phyloP scores from a whole-genome alignment of 2,797 vertebrate genomes.

The Hipposideros larvatus region DNA sequence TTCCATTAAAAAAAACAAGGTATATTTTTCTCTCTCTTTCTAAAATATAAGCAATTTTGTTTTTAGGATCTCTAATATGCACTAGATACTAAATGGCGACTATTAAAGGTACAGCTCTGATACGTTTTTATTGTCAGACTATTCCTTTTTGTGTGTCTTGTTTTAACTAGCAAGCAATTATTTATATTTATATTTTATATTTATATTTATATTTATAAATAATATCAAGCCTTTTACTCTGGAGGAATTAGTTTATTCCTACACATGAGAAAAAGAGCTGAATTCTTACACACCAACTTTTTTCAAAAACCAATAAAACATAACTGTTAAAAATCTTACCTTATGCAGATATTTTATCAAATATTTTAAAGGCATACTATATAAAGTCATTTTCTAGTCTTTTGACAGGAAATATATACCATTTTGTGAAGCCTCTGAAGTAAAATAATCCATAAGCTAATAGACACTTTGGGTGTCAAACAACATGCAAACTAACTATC shows the following conservation, averaged over 20 bases:
- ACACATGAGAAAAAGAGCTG: neutral
- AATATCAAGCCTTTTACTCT: neutral
- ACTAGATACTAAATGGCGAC: neutral
- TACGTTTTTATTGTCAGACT: neutral
- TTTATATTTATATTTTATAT: neutral
- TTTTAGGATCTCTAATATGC: neutral
- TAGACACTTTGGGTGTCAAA: neutral
- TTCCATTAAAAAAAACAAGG: no score
- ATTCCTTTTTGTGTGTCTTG: neutral
- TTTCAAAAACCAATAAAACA: neutral
- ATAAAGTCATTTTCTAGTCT: neutral
- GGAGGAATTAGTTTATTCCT: neutral
- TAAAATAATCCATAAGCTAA: neutral
- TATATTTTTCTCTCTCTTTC: no score
- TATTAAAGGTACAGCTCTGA: neutral
- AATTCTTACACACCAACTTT: neutral
- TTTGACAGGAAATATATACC: neutral
- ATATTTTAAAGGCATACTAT: neutral
- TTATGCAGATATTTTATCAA: neutral
- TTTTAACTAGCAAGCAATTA: neutral
- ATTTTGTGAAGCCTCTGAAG: neutral
- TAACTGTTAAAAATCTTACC: neutral
- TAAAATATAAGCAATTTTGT: no score
- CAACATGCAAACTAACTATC: neutral
- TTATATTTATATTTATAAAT: neutral